A percentile compares a stretch with the other conserved stretches of the same genome.
Conservation (phyloP, 2,113 vertebrate species). For the Tachysurus vachellii region DNA sequence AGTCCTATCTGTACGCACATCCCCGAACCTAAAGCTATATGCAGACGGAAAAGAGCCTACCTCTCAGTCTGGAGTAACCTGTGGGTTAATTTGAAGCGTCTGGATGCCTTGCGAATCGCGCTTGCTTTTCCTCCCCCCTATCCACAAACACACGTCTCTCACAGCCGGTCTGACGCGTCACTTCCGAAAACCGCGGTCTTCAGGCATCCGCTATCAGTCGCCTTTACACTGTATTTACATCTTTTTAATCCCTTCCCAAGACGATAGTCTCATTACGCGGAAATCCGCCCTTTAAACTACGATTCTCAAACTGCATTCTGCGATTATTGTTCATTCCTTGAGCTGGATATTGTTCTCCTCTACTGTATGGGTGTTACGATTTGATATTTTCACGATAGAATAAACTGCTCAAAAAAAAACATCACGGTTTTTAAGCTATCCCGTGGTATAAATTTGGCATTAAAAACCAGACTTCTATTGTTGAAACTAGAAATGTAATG, state of each 20-base stretch:
- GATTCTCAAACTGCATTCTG: neutral
- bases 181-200: slow-evolving; percentile 25
- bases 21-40: neutral
- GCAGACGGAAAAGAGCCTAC: neutral
- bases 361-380: neutral
- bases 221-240: neutral
- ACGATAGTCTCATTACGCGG: neutral
- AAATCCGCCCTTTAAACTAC: neutral
- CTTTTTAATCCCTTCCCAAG: neutral
- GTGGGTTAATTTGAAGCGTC: slow-evolving; percentile 17
- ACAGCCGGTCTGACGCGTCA: slow-evolving; percentile 30
- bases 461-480: neutral
- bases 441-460: neutral
- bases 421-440: neutral
- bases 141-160: slow-evolving; percentile 6
- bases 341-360: neutral
- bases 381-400: neutral
- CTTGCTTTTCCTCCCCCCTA: neutral
- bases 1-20: neutral
- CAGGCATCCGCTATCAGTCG: neutral
- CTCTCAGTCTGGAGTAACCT: neutral
- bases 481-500: neutral
- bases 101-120: slow-evolving; percentile 9
- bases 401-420: neutral
- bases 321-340: neutral